phyloP scores from a whole-genome alignment of 2,888 invertebrate genomes.

The Cinara cedri region DNA sequence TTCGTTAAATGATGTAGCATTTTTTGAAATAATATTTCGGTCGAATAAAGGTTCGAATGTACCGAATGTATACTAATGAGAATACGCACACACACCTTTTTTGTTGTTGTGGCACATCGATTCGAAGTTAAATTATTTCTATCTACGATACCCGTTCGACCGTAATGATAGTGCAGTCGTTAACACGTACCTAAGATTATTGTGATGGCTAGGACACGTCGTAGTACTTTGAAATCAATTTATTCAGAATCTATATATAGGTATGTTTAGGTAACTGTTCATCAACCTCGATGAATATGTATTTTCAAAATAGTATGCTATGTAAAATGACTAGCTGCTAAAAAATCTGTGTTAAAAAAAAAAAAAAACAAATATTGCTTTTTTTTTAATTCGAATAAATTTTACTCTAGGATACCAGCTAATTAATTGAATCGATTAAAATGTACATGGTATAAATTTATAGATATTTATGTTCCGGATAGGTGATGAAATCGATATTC shows the following conservation, averaged over 20 bases:
- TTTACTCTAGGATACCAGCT: too few species aligned
- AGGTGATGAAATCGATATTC: neutral
- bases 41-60: too few species aligned
- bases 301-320: neutral
- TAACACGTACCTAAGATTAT: neutral
- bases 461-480: neutral
- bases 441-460: constrained; percentile 11
- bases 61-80: neutral
- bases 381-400: neutral
- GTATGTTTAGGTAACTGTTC: neutral
- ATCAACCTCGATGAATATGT: constrained; percentile 12
- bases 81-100: neutral
- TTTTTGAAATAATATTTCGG: too few species aligned
- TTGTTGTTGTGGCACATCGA: neutral
- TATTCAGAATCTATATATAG: neutral
- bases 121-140: neutral
- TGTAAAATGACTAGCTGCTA: neutral
- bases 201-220: neutral
- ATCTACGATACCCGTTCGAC: neutral
- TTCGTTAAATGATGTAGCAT: too few species aligned
- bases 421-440: neutral
- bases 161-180: neutral
- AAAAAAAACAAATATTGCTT: neutral
- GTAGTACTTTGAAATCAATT: neutral
- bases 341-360: neutral